phyloP scores from a whole-genome alignment of 2,888 invertebrate genomes.

The Noctua comes region DNA sequence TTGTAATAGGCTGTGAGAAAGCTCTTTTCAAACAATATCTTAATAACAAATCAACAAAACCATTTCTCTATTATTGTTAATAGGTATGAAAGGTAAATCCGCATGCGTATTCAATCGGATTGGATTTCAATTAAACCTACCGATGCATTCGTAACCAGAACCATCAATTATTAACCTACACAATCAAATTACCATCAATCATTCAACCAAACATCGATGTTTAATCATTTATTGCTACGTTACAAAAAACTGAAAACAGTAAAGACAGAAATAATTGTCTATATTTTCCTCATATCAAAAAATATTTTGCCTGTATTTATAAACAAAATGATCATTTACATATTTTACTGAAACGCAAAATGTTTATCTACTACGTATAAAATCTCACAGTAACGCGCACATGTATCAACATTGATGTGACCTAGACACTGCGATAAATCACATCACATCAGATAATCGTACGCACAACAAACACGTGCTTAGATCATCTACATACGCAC shows the following conservation, averaged over 20 bases:
- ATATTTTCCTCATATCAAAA: neutral
- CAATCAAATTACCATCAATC: slow-evolving; percentile 11
- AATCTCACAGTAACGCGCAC: slow-evolving; percentile 16
- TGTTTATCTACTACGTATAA: neutral
- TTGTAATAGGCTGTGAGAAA: neutral
- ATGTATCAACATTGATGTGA: slow-evolving; percentile 33
- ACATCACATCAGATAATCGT: slow-evolving; percentile 16
- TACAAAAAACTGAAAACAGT: neutral
- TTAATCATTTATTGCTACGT: neutral
- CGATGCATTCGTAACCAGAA: slow-evolving; percentile 7
- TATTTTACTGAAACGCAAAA: neutral
- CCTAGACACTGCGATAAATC: slow-evolving; percentile 29
- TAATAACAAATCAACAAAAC: neutral
- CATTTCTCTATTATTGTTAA: neutral
- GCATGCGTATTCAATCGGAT: neutral
- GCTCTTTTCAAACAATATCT: neutral
- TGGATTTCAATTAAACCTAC: slow-evolving; percentile 7
- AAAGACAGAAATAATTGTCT: neutral
- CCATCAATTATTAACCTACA: slow-evolving; percentile 17
- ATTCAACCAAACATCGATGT: neutral
- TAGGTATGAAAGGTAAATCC: neutral
- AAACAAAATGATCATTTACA: neutral
- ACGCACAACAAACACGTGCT: neutral
- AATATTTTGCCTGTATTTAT: neutral
- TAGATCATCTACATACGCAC: slow-evolving; percentile 10